Conservation (phyloP, 1,140 invertebrate species). For the Hesperophylax magnus region DNA sequence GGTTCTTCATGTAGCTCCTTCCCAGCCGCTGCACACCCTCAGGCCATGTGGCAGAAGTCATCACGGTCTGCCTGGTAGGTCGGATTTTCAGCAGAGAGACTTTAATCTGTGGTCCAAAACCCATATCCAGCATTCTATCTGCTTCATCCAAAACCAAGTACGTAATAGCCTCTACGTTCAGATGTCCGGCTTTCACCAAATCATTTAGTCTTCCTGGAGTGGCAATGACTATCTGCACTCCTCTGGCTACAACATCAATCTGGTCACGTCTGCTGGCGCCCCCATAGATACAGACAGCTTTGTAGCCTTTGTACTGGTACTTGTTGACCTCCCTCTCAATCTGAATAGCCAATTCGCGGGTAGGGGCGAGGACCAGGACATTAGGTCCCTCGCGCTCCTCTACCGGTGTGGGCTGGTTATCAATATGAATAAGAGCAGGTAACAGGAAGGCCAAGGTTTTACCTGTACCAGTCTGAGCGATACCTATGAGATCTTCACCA, state of each 20-base stretch:
- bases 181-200: constrained; percentile 75
- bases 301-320: constrained; percentile 87
- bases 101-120: constrained; percentile 90
- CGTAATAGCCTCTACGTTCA: constrained; percentile 83
- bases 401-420: constrained; percentile 80
- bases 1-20: constrained; percentile 87
- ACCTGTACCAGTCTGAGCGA: constrained; percentile 94
- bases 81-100: constrained; percentile 84
- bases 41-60: constrained; percentile 94
- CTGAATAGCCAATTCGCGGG: constrained; percentile 91
- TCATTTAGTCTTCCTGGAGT: constrained; percentile 92
- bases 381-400: constrained; percentile 83
- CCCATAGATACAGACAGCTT: constrained; percentile 90
- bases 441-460: constrained; percentile 93
- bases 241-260: constrained; percentile 77
- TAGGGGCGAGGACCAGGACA: constrained; percentile 90
- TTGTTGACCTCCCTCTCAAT: constrained; percentile 92
- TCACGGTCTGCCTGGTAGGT: constrained; percentile 87
- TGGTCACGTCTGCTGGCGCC: constrained; percentile 85
- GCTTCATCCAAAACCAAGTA: constrained; percentile 96
- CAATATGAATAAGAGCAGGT: constrained; percentile 92
- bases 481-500: constrained; percentile 92
- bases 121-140: constrained; percentile 90
- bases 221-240: constrained; percentile 91
- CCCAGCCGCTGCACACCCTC: constrained; percentile 85